Conservation (phyloP, 2,797 vertebrate genomes). For the Amniataba percoides region DNA sequence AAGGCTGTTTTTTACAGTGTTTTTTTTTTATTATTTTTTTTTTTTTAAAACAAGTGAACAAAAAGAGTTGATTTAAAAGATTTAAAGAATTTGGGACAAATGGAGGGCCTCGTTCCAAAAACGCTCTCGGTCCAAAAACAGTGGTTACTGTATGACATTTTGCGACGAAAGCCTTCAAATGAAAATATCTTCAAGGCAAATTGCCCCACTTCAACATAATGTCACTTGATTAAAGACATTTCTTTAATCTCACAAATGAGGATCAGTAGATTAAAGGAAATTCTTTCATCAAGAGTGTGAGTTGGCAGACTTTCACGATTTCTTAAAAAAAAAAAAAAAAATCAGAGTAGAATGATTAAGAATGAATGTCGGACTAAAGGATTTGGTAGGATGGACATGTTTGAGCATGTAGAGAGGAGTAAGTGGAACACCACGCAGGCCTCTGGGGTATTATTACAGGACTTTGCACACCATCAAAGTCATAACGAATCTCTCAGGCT, state of each 20-base stretch:
- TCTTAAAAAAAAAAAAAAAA: constrained; percentile 30
- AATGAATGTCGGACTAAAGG: constrained; percentile 64
- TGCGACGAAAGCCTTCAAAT: constrained; percentile 42
- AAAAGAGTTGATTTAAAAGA: not conserved
- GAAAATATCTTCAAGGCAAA: constrained; percentile 63
- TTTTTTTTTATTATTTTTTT: not conserved
- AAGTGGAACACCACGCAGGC: constrained; percentile 49
- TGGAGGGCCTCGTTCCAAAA: constrained; percentile 19
- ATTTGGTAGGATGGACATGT: constrained; percentile 59
- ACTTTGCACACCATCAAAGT: constrained; percentile 68
- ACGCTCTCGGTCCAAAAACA: constrained; percentile 31
- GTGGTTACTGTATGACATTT: constrained; percentile 37
- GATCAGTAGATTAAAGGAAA: constrained; percentile 64
- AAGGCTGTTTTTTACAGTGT: not conserved
- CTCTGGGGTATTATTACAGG: constrained; percentile 65
- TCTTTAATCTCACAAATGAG: constrained; percentile 72
- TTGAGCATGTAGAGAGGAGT: constrained; percentile 51
- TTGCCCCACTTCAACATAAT: constrained; percentile 46
- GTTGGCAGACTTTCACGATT: constrained; percentile 47
- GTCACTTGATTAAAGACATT: constrained; percentile 65
- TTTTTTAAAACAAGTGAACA: not conserved
- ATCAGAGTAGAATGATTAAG: constrained; percentile 50
- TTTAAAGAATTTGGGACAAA: constrained; percentile 35
- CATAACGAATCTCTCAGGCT: constrained; percentile 32
- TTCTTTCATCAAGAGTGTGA: constrained; percentile 48